These are phyloP conservation scores for Heptranchias perlo DNA, from an alignment of 2,113 vertebrate species.

Conservation along the genomic window DNA sequence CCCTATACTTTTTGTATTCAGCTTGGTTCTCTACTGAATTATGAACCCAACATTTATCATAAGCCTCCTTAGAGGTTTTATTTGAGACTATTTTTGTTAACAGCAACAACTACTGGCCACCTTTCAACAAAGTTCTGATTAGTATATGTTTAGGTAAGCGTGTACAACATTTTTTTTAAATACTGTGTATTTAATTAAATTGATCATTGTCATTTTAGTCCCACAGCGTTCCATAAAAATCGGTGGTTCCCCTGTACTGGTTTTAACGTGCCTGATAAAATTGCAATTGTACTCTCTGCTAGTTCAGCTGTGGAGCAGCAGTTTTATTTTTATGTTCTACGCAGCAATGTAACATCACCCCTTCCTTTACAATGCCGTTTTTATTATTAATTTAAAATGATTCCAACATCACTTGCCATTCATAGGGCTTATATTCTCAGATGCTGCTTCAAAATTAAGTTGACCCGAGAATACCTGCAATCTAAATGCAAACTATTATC, in stretches of 20 bases:
- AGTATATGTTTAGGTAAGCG: neutral
- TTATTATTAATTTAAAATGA: slow-evolving; percentile 35
- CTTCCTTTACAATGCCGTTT: neutral
- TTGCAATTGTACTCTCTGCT: neutral
- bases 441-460: slow-evolving; percentile 34
- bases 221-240: neutral
- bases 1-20: too few relatives aligned
- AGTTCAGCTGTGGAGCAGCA: neutral
- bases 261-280: slow-evolving; percentile 7
- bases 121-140: neutral
- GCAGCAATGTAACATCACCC: neutral
- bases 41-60: too few relatives aligned
- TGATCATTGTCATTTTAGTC: neutral
- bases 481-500: slow-evolving; percentile 38
- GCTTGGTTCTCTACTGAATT: too few relatives aligned
- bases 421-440: slow-evolving; percentile 19
- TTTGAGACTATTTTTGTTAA: neutral
- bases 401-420: slow-evolving; percentile 20
- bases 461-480: slow-evolving; percentile 15
- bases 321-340: neutral
- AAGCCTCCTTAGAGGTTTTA: neutral
- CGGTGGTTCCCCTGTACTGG: neutral
- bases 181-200: neutral
- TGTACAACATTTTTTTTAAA: neutral
- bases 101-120: neutral